phyloP scores from a whole-genome alignment of 2,797 vertebrate genomes.

The Poeciliopsis turneri region DNA sequence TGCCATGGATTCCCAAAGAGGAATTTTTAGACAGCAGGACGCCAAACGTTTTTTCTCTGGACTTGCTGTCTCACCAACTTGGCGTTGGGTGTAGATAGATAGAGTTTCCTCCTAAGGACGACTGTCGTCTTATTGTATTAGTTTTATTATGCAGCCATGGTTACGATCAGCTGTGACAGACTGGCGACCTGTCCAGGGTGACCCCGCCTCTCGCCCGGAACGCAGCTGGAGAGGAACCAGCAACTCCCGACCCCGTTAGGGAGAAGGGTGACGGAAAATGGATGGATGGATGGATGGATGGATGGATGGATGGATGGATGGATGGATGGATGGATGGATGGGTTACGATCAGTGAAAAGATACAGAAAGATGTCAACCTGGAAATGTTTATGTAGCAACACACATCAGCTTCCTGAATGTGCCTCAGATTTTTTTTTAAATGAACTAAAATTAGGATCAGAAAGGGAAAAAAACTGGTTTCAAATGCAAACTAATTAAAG shows the following conservation, averaged over 20 bases:
- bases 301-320: too few species aligned
- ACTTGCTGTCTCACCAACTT: background rate
- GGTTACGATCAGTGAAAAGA: background rate
- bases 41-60: background rate
- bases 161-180: background rate
- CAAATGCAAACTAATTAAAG: conserved; percentile 49
- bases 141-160: background rate
- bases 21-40: background rate
- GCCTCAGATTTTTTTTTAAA: background rate
- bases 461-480: conserved; percentile 23
- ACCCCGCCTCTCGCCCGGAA: too few species aligned
- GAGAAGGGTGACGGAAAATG: too few species aligned
- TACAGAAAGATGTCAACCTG: background rate
- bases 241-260: too few species aligned
- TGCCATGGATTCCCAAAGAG: background rate
- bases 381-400: background rate
- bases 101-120: background rate
- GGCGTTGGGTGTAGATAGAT: background rate
- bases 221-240: too few species aligned
- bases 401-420: background rate
- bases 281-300: too few species aligned
- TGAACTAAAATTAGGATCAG: background rate
- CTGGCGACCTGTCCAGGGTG: too few species aligned
- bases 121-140: background rate
- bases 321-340: too few species aligned